Percentiles rank a stretch among this genome's conserved stretches.
Evolutionary conservation across 2,888 invertebrate species (phyloP).

Genomic region (Thereva nobilitata): DNA sequence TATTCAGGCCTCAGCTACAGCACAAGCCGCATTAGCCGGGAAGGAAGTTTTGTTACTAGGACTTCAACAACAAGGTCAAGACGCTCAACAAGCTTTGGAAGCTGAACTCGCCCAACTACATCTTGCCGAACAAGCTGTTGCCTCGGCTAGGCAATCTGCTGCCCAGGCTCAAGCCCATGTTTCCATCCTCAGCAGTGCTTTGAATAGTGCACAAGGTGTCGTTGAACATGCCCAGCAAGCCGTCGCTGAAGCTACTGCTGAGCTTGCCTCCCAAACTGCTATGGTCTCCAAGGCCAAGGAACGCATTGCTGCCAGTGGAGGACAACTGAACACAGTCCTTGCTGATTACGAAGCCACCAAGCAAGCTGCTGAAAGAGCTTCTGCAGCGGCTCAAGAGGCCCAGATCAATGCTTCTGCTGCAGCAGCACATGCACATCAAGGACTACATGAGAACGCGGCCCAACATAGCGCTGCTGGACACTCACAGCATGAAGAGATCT

Average conservation of each 20-base stretch:
- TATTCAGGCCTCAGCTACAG: slow-evolving; percentile 70
- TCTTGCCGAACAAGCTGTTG: slow-evolving; percentile 72
- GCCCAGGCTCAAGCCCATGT: slow-evolving; percentile 74
- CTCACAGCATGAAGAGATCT: too few relatives aligned
- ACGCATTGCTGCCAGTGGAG: slow-evolving; percentile 60
- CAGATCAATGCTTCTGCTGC: slow-evolving; percentile 21
- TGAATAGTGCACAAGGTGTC: slow-evolving; percentile 77
- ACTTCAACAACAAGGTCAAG: slow-evolving; percentile 74
- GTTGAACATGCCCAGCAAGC: slow-evolving; percentile 76
- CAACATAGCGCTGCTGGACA: slow-evolving; percentile 5
- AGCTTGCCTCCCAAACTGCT: slow-evolving; percentile 71
- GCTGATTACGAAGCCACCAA: slow-evolving; percentile 22
- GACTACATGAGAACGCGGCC: slow-evolving; percentile 17
- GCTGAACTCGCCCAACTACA: slow-evolving; percentile 75
- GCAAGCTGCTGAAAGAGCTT: slow-evolving; percentile 16
- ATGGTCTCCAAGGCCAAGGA: slow-evolving; percentile 68
- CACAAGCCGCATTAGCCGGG: slow-evolving; percentile 55
- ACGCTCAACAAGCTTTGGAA: slow-evolving; percentile 70
- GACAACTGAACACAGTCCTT: slow-evolving; percentile 62
- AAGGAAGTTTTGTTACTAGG: slow-evolving; percentile 70
- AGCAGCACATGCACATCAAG: slow-evolving; percentile 10
- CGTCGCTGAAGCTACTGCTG: slow-evolving; percentile 73
- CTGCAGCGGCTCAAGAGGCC: slow-evolving; percentile 18
- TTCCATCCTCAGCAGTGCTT: slow-evolving; percentile 70
- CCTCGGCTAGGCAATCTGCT: slow-evolving; percentile 70